Evolutionary conservation across 2,113 vertebrate genomes (phyloP).

Genomic region (Scalopus aquaticus): DNA sequence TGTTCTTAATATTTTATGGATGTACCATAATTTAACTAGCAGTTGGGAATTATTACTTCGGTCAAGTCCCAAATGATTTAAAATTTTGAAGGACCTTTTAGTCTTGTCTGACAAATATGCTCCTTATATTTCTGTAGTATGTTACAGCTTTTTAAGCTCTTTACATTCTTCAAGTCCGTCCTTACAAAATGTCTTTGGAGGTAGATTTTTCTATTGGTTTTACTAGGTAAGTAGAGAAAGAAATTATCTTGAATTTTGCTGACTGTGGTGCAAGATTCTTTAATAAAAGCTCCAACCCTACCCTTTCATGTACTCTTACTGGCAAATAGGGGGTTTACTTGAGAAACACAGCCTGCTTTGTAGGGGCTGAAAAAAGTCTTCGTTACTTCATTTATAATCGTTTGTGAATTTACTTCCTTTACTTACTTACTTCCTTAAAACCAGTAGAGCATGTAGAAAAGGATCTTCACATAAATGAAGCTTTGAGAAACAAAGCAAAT

Average conservation of each 20-base stretch:
- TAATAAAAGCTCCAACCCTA: not conserved
- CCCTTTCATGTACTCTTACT: not conserved
- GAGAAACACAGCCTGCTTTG: slow-evolving; percentile 71
- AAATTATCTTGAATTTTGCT: not conserved
- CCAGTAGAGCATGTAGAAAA: slow-evolving; percentile 69
- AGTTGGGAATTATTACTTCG: slow-evolving; percentile 55
- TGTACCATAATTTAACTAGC: slow-evolving; percentile 33
- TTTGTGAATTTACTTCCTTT: slow-evolving; percentile 68
- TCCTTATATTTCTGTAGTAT: not conserved
- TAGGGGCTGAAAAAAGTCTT: slow-evolving; percentile 47
- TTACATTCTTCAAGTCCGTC: slow-evolving; percentile 1
- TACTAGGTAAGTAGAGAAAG: not conserved
- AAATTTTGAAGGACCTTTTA: slow-evolving; percentile 34
- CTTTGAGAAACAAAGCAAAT: slow-evolving; percentile 66
- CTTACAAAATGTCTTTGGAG: not conserved
- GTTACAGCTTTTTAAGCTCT: slow-evolving; percentile 40
- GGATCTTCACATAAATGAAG: slow-evolving; percentile 61
- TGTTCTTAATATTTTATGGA: slow-evolving; percentile 16
- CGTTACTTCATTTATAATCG: slow-evolving; percentile 58
- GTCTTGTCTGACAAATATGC: not conserved
- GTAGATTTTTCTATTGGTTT: not conserved
- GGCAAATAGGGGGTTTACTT: slow-evolving; percentile 7
- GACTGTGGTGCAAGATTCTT: not conserved
- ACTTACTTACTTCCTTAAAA: slow-evolving; percentile 83
- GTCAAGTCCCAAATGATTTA: slow-evolving; percentile 51